phyloP scores from a whole-genome alignment of 2,888 invertebrate genomes.

The Protonemura montana region DNA sequence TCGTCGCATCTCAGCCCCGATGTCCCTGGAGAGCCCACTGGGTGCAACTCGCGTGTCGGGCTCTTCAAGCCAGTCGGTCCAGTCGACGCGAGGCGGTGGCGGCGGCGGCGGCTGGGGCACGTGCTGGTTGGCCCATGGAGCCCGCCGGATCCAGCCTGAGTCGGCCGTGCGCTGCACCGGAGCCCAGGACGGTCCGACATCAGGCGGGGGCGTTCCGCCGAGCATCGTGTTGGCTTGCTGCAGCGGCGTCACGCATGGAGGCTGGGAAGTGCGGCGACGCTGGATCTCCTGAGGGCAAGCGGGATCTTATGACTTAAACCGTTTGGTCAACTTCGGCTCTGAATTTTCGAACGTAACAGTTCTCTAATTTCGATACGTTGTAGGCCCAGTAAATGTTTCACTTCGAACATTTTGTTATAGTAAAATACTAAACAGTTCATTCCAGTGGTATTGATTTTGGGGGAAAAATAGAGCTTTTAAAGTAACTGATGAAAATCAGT shows the following conservation, averaged over 20 bases:
- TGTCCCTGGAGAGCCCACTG: neutral
- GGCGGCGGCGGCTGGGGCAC: neutral
- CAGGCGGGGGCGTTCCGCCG: neutral
- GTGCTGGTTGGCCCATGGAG: neutral
- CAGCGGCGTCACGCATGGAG: conserved; percentile 49
- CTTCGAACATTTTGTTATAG: too few relatives aligned
- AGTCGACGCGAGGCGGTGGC: neutral
- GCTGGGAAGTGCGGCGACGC: conserved; percentile 57
- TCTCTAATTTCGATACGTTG: too few relatives aligned
- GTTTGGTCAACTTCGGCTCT: too few relatives aligned
- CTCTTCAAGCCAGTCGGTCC: neutral
- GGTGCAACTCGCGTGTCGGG: neutral
- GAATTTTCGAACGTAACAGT: too few relatives aligned
- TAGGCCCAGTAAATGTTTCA: too few relatives aligned
- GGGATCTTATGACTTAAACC: neutral
- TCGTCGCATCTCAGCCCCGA: neutral
- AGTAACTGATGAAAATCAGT: too few relatives aligned
- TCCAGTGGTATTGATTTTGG: too few relatives aligned
- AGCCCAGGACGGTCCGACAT: neutral
- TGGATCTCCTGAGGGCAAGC: conserved; percentile 59
- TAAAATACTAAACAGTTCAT: too few relatives aligned
- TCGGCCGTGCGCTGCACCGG: neutral
- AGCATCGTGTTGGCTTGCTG: conserved; percentile 53
- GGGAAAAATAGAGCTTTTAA: too few relatives aligned
- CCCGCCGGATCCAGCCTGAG: neutral